Percentiles rank a stretch among this genome's conserved stretches.
These are phyloP conservation scores for Miltochrista miniata DNA, from an alignment of 2,888 invertebrate genomes.

Conservation along the genomic window DNA sequence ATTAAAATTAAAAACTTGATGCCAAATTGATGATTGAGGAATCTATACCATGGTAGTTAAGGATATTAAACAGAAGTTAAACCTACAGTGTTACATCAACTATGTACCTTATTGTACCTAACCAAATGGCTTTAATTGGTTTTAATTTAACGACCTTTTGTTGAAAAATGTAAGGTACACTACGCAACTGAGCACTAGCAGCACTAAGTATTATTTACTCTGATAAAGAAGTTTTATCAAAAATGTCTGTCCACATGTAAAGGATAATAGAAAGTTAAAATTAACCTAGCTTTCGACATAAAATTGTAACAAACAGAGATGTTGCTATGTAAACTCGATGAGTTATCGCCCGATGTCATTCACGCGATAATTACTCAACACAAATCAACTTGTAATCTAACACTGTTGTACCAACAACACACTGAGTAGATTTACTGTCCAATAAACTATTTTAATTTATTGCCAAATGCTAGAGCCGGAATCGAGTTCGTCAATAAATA, in stretches of 20 bases:
- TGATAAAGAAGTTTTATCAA: background rate
- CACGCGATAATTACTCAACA: conserved; percentile 37
- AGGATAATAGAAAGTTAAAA: conserved; percentile 4
- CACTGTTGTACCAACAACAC: conserved; percentile 48
- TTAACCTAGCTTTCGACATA: conserved; percentile 3
- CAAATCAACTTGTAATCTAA: conserved; percentile 55
- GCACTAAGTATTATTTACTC: no score
- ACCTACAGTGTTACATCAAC: no score
- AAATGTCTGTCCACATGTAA: background rate
- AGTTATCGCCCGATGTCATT: conserved; percentile 20
- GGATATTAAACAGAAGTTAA: no score
- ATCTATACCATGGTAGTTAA: no score
- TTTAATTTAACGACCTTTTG: no score
- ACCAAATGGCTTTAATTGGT: no score
- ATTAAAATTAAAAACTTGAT: no score
- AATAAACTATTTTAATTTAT: conserved; percentile 54
- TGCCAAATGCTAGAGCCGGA: conserved; percentile 46
- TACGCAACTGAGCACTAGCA: no score
- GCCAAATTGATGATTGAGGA: no score
- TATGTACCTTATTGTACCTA: no score
- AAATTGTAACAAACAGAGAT: conserved; percentile 5
- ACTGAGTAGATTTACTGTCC: conserved; percentile 53
- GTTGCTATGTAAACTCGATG: conserved; percentile 19
- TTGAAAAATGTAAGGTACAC: no score
- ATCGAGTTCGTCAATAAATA: conserved; percentile 47